Percentiles rank a stretch among this genome's conserved stretches.
phyloP scores from a whole-genome alignment of 2,797 vertebrate species.

The Huso huso region DNA sequence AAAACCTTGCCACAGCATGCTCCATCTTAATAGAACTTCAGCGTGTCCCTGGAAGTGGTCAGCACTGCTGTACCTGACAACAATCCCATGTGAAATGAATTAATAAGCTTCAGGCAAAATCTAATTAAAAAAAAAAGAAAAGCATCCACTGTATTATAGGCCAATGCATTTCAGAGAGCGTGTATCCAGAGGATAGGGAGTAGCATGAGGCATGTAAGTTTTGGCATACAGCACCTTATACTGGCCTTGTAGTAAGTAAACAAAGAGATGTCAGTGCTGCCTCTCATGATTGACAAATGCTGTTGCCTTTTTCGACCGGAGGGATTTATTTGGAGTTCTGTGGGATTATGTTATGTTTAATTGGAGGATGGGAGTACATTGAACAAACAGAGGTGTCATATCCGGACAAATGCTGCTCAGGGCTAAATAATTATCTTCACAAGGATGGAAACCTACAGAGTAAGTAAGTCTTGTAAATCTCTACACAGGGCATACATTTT shows the following conservation, averaged over 20 bases:
- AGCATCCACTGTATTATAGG: too few species aligned
- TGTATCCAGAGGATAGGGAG: too few species aligned
- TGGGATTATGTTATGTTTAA: slow-evolving; percentile 46
- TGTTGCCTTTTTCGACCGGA: slow-evolving; percentile 39
- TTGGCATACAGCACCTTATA: too few species aligned
- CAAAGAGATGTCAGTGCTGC: slow-evolving; percentile 28
- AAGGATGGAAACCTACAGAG: slow-evolving; percentile 40
- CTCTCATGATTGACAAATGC: slow-evolving; percentile 34
- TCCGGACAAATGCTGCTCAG: background rate
- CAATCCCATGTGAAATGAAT: too few species aligned
- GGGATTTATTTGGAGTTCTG: slow-evolving; percentile 31
- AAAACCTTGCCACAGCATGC: too few species aligned
- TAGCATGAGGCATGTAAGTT: too few species aligned
- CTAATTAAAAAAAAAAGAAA: too few species aligned
- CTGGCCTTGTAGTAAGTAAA: slow-evolving; percentile 19
- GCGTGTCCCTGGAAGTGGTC: too few species aligned
- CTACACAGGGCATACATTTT: slow-evolving; percentile 50
- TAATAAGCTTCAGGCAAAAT: too few species aligned
- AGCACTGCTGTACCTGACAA: too few species aligned
- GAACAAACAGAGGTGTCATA: background rate
- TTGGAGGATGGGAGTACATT: slow-evolving; percentile 5
- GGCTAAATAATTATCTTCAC: slow-evolving; percentile 42
- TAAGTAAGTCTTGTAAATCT: slow-evolving; percentile 47
- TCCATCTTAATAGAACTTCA: too few species aligned
- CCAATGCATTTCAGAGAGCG: too few species aligned